Percentiles rank a stretch among this genome's conserved stretches.
Evolutionary conservation across 2,797 vertebrate species (phyloP).

Genomic region (Carduelis carduelis): DNA sequence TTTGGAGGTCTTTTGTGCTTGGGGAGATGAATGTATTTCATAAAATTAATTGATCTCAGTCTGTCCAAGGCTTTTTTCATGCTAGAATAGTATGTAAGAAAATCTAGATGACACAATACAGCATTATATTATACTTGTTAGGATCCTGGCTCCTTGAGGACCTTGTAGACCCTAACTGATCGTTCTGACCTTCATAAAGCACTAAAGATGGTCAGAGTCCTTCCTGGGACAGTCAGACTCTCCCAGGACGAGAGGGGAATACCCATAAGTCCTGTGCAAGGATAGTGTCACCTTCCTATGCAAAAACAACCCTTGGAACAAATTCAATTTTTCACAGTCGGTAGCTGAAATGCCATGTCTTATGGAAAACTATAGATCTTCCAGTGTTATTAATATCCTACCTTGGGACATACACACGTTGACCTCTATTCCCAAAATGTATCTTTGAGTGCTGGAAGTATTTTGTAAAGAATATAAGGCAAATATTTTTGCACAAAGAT

Average conservation of each 20-base stretch:
- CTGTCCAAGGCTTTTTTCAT: not conserved
- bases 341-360: conserved; percentile 21
- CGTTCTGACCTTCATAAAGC: not conserved
- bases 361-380: conserved; percentile 34
- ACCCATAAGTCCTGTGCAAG: conserved; percentile 4
- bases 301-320: conserved; percentile 43
- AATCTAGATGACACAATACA: not conserved
- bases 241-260: not conserved
- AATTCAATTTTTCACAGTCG: conserved; percentile 27
- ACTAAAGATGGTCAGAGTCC: not conserved
- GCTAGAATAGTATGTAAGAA: not conserved
- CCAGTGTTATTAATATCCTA: conserved; percentile 51
- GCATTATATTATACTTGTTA: not conserved
- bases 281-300: conserved; percentile 39
- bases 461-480: not conserved
- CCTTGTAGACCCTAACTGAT: not conserved
- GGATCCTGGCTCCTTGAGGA: not conserved
- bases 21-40: not conserved
- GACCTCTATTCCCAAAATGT: conserved; percentile 39
- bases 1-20: not conserved
- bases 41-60: conserved; percentile 7
- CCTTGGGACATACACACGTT: not conserved
- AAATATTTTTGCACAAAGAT: not conserved
- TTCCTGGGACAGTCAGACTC: not conserved
- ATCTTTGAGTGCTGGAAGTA: not conserved